Conservation (phyloP, 2,888 invertebrate species). For the Bhutanitis thaidina region DNA sequence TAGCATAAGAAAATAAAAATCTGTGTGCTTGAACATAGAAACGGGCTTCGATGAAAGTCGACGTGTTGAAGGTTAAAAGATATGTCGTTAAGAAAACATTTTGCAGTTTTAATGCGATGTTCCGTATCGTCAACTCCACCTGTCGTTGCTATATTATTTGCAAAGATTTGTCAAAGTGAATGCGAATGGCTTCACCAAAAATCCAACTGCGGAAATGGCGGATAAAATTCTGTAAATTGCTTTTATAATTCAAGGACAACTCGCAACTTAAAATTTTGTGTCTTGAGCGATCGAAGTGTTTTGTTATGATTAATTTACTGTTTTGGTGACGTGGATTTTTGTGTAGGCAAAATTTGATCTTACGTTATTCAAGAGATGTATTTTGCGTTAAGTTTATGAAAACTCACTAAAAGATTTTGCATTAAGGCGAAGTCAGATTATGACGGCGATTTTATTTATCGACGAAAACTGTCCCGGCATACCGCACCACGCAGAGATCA, state of each 20-base stretch:
- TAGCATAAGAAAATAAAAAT: not conserved
- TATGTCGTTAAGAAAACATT: not conserved
- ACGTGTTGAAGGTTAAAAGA: too few relatives aligned
- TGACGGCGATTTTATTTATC: not conserved
- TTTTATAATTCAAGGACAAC: not conserved
- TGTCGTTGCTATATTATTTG: slow-evolving; percentile 16
- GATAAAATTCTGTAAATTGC: not conserved
- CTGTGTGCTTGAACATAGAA: too few relatives aligned
- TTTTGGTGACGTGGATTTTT: too few relatives aligned
- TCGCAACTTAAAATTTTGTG: not conserved
- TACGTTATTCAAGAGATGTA: too few relatives aligned
- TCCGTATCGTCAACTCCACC: not conserved
- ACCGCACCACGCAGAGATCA: not conserved
- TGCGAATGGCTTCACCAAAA: not conserved
- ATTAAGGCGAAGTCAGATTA: too few relatives aligned
- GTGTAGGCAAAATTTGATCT: too few relatives aligned
- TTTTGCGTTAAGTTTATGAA: too few relatives aligned
- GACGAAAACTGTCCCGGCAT: not conserved
- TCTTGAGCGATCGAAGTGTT: not conserved
- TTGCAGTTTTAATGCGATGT: not conserved
- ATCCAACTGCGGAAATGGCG: not conserved
- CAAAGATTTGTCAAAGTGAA: slow-evolving; percentile 9
- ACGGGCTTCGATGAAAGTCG: too few relatives aligned
- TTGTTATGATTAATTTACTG: too few relatives aligned
- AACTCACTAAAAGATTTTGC: too few relatives aligned